phyloP scores from a whole-genome alignment of 2,797 vertebrate genomes.

The Notolabrus celidotus region DNA sequence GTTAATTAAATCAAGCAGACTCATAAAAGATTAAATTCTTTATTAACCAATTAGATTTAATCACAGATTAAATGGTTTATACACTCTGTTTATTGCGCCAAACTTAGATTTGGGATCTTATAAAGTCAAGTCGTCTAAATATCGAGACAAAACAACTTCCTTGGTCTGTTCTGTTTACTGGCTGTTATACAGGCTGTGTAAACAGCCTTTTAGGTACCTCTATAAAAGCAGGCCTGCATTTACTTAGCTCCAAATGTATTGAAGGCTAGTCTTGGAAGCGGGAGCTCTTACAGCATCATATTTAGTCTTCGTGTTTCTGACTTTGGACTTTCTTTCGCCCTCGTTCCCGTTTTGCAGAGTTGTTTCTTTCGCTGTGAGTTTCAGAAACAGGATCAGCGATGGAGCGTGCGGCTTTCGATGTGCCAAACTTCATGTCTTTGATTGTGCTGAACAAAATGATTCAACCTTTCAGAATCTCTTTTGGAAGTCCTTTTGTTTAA shows the following conservation, averaged over 20 bases:
- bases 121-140: conserved; percentile 72
- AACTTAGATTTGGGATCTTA: conserved; percentile 55
- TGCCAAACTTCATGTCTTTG: conserved; percentile 47
- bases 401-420: conserved; percentile 21
- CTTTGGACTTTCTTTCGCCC: conserved; percentile 12
- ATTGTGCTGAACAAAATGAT: conserved; percentile 37
- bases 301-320: conserved; percentile 25
- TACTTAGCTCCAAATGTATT: conserved; percentile 31
- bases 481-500: conserved; percentile 66
- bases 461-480: conserved; percentile 49
- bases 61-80: conserved; percentile 64
- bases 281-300: conserved; percentile 1
- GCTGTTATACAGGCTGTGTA: conserved; percentile 60
- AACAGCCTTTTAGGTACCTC: conserved; percentile 64
- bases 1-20: conserved; percentile 41
- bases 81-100: conserved; percentile 64
- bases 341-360: conserved; percentile 26
- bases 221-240: conserved; percentile 56
- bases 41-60: conserved; percentile 60
- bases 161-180: conserved; percentile 61
- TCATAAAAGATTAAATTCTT: conserved; percentile 50
- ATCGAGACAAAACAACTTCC: conserved; percentile 58
- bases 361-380: conserved; percentile 52
- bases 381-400: conserved; percentile 32
- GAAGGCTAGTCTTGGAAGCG: conserved; percentile 15